Conservation (phyloP, 2,797 vertebrate genomes). For the Megalops cyprinoides region DNA sequence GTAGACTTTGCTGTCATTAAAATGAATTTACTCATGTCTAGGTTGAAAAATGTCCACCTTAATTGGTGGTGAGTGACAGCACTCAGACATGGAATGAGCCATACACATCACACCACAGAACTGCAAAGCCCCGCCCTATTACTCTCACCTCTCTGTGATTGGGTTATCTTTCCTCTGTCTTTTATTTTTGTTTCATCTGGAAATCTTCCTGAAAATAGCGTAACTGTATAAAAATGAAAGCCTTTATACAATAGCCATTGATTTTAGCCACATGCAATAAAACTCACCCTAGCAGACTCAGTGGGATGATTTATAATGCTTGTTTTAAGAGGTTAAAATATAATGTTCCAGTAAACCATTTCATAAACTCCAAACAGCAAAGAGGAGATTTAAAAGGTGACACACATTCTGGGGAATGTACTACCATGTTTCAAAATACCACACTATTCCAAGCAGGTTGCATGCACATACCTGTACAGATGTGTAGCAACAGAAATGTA, state of each 20-base stretch:
- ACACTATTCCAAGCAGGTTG: neutral
- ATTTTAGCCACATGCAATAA: neutral
- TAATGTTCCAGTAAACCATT: neutral
- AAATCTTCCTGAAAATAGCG: neutral
- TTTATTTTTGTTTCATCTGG: too few species aligned
- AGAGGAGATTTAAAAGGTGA: too few species aligned
- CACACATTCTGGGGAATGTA: neutral
- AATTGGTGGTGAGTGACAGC: neutral
- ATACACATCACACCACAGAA: neutral
- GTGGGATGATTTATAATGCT: neutral
- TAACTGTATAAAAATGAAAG: neutral
- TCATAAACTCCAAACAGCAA: neutral
- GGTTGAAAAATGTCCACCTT: neutral
- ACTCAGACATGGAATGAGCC: neutral
- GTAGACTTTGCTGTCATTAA: too few species aligned
- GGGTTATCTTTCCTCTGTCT: too few species aligned
- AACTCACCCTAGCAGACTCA: neutral
- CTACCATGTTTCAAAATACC: neutral
- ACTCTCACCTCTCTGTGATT: too few species aligned
- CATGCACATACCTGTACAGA: too few species aligned
- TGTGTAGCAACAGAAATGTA: too few species aligned
- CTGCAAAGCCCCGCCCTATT: too few species aligned
- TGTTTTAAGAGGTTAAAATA: neutral
- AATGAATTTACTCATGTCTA: too few species aligned
- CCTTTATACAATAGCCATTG: neutral